Conservation (phyloP, 2,888 invertebrate species). For the Thera britannica region DNA sequence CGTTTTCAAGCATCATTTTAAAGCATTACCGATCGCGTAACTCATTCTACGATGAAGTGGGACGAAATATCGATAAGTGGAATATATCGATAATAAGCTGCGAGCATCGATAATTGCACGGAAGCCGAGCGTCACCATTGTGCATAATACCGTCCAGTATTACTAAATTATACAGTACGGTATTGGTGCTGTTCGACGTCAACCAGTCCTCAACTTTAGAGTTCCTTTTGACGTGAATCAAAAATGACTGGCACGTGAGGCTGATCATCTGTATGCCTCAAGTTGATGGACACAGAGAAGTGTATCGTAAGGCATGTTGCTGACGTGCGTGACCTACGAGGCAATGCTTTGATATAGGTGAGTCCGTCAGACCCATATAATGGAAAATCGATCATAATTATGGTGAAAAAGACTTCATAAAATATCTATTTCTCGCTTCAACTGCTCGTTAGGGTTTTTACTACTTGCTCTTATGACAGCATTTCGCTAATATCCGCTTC, state of each 20-base stretch:
- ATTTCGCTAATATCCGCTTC: too few relatives aligned
- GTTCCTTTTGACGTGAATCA: slow-evolving; percentile 13
- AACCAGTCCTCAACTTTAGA: slow-evolving; percentile 52
- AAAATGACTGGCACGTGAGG: not conserved
- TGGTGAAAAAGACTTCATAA: too few relatives aligned
- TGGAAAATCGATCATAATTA: too few relatives aligned
- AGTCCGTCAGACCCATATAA: too few relatives aligned
- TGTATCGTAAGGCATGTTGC: too few relatives aligned
- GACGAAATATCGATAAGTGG: slow-evolving; percentile 50
- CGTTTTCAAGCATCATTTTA: slow-evolving; percentile 71
- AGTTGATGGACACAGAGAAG: too few relatives aligned
- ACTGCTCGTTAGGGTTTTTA: too few relatives aligned
- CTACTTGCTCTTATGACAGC: too few relatives aligned
- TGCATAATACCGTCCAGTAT: slow-evolving; percentile 76
- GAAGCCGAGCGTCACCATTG: slow-evolving; percentile 72
- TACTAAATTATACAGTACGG: slow-evolving; percentile 72
- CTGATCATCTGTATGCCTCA: too few relatives aligned
- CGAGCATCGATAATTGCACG: slow-evolving; percentile 72
- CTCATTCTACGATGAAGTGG: slow-evolving; percentile 42
- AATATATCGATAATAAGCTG: slow-evolving; percentile 65
- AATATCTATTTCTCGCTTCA: too few relatives aligned
- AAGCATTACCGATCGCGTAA: slow-evolving; percentile 68
- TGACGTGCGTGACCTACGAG: too few relatives aligned
- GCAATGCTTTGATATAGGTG: too few relatives aligned
- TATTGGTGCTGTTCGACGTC: slow-evolving; percentile 38